These are phyloP conservation scores for Micrasema longulum DNA, from an alignment of 1,140 invertebrate species.

Conservation along the genomic window DNA sequence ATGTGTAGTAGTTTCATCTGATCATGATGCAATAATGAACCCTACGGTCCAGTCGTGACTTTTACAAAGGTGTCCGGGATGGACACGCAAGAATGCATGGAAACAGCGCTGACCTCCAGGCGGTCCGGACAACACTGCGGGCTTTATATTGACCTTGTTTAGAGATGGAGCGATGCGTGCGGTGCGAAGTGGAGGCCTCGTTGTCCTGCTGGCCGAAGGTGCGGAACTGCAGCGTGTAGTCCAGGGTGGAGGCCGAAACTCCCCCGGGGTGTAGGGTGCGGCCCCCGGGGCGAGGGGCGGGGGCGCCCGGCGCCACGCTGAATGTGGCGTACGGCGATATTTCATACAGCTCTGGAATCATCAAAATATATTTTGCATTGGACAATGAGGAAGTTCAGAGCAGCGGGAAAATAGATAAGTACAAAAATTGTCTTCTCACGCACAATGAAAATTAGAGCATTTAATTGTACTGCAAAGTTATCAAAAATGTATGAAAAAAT, in stretches of 20 bases:
- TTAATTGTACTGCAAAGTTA: too few species aligned
- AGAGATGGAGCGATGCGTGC: constrained; percentile 12
- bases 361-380: too few species aligned
- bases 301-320: constrained; percentile 67
- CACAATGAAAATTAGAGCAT: too few species aligned
- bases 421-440: too few species aligned
- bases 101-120: background rate
- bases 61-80: too few species aligned
- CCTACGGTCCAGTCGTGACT: too few species aligned
- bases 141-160: constrained; percentile 24
- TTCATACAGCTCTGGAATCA: constrained; percentile 76
- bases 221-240: constrained; percentile 80
- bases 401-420: too few species aligned
- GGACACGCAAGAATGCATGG: too few species aligned
- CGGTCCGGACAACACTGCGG: background rate
- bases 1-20: too few species aligned
- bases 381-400: too few species aligned
- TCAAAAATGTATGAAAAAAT: too few species aligned
- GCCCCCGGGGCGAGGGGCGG: constrained; percentile 58
- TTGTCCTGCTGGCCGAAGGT: constrained; percentile 79
- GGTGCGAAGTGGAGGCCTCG: constrained; percentile 37
- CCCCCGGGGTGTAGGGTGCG: constrained; percentile 59
- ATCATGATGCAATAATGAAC: too few species aligned
- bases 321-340: constrained; percentile 83
- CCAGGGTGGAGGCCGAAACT: constrained; percentile 71